Evolutionary conservation across 2,113 vertebrate species (phyloP).

Genomic region (Rafetus swinhoei): DNA sequence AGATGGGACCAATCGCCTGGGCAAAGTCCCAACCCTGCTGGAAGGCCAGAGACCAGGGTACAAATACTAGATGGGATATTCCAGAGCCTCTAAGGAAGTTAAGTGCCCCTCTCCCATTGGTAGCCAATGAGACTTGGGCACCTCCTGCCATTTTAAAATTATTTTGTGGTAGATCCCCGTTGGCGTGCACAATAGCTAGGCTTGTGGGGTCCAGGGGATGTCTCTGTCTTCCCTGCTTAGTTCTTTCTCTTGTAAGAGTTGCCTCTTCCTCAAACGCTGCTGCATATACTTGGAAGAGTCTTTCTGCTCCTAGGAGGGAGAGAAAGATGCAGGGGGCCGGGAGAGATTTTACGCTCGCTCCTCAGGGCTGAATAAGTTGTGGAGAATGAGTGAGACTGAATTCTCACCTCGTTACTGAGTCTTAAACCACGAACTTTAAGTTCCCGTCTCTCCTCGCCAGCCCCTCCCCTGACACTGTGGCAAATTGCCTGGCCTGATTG

Average conservation of each 20-base stretch:
- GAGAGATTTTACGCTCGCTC: background rate
- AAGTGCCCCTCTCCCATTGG: background rate
- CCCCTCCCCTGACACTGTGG: slow-evolving; percentile 35
- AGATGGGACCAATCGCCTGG: background rate
- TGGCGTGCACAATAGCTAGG: background rate
- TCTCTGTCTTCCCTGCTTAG: background rate
- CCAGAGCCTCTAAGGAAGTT: rapidly evolving
- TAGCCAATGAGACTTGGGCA: background rate
- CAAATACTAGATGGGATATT: background rate
- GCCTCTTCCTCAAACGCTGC: background rate
- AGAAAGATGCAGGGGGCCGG: background rate
- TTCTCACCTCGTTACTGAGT: background rate
- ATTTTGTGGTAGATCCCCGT: rapidly evolving
- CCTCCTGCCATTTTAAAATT: background rate
- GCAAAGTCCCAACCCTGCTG: background rate
- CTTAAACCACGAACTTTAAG: slow-evolving; percentile 36
- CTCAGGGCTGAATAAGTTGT: background rate
- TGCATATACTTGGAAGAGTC: background rate
- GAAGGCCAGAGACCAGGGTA: background rate
- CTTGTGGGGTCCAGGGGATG: background rate
- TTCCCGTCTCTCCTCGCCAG: background rate
- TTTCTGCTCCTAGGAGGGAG: background rate
- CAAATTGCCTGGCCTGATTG: slow-evolving; percentile 51
- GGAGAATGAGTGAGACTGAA: background rate
- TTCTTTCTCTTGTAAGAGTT: background rate